Base-by-base conservation (phyloP, 2,888 invertebrate species). In the Cordylochernes scorpioides region DNA sequence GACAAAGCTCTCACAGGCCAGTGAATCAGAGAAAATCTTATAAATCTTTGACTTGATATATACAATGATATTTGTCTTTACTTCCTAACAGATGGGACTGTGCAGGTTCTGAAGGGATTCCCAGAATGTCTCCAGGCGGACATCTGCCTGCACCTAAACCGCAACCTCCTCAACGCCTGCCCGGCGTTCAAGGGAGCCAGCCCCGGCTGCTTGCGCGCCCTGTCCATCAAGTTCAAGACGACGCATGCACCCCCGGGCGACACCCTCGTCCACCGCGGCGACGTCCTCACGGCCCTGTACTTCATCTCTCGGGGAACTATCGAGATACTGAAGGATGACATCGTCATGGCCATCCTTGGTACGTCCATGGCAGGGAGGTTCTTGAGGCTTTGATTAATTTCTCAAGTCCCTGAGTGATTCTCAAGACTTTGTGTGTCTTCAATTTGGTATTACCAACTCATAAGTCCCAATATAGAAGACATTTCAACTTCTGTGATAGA, bases 111-210 rank as follows among this genome's bases (percentile, higher is more conserved):
- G 38, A 91, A 88, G 58, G 88, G 88, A 32, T 91, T 91, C 55
- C 94, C 91, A 9, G 91, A 94, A 59, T 91, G 91, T 57, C 66
- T 94, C 38, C 91, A 94, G 60, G 94, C 91, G 27, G 94, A 94
- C 55, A 94, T 94, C 49, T 94, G 94, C 57, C 68, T 94, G 42
- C 94, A 94, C 61, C 63, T 94, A 40, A 94, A 94, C 58, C 64
- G 88, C 49, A 91, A 86, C 57, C 61, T 94, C 46, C 65, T 94
- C 46, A 78, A 74, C 45, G 84, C 72, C 52, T 88, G 86, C 58
- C 66, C 77, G 40, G 91, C 91, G 27, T 94, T 94, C 55, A 72
- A 75, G 49, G 84, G 80, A 47, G 88, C 88, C 36, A 84, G 86
- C 56, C 88, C 88, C 18, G 94, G 94, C 26, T 94, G 91, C 58